Evolutionary conservation across 2,888 invertebrate genomes (phyloP), one percentile per base, ranked within the genome.

Genomic region (Agrotis segetum): DNA sequence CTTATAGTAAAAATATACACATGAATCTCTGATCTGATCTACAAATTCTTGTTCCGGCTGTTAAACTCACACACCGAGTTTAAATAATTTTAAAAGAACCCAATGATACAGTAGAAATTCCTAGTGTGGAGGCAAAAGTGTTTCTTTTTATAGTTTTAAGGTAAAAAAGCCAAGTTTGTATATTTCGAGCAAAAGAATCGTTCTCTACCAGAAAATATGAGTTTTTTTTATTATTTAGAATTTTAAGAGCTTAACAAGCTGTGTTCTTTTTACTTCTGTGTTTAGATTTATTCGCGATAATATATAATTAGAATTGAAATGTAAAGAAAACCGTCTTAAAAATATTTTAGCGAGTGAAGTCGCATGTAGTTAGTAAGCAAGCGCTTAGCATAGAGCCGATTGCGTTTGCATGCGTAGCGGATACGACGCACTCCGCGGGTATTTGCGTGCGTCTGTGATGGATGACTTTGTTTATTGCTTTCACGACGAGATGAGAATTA

Each of bases 391-490:
- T 2, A 40, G 17, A 6, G 16, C 13, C 14, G 65, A 29, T 19
- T 11, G 16, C 24, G 56, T 50, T 61, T 1, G 59, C 60, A 71
- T 29, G 64, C 71, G 47, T 40, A 50, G 62, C 78, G 50, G 66
- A 13, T 19, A 61, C 44, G 40, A 7, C 52, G 44, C 52, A n/a
- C 46, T 53, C 9, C 56, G 59, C 40, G 19, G 17, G 56, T 50
- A 53, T 68, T 59, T 58, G 55, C 59, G 59, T 19, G 55, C 56
- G 13, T 11, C 55, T 21, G 19, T 77, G 74, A 84, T 78, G 72
- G 68, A 84, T 84, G 74, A 47, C 58, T 73, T 59, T 53, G 61
- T 74, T 77, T 83, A 83, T 84, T 84, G 76, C 21, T 69, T 73
- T 58, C 53, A 14, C 24, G n/a, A 13, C 56, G 59, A 72, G 46